Conservation (phyloP, 2,113 vertebrate genomes). For the Neolamprologus variostigma region DNA sequence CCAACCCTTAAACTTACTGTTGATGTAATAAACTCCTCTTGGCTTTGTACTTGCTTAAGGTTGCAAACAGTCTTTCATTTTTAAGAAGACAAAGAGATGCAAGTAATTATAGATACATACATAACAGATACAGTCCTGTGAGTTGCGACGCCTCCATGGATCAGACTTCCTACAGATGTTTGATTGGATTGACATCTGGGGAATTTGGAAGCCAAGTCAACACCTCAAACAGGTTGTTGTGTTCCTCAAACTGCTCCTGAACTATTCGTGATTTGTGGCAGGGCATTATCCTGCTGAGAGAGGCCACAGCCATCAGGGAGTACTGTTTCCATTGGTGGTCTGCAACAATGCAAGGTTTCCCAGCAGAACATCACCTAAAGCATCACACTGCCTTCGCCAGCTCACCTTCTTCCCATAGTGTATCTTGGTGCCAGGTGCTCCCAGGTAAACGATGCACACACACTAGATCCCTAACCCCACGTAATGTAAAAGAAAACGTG, state of each 20-base stretch:
- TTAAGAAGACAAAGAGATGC: background rate
- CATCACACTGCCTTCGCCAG: background rate
- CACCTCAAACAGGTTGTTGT: background rate
- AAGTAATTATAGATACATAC: background rate
- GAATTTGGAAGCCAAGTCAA: background rate
- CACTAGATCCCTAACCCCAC: background rate
- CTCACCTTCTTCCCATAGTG: background rate
- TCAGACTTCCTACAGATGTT: background rate
- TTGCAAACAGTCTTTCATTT: background rate
- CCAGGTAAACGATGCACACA: background rate
- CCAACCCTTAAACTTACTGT: background rate
- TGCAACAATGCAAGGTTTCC: background rate
- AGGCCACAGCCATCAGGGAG: background rate
- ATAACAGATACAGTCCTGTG: background rate
- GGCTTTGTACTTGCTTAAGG: background rate
- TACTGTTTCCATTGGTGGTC: background rate
- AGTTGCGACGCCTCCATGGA: background rate
- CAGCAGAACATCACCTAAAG: background rate
- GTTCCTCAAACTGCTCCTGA: background rate
- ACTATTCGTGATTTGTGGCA: background rate
- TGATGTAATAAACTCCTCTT: background rate
- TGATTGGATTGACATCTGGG: background rate
- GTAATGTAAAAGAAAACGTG: background rate
- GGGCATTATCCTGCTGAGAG: background rate
- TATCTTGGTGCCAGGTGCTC: background rate